Evolutionary conservation across 92 coral and sea anemone genomes (phyloP), one percentile per base, ranked within the genome.

Genomic region (Hydrozoanthus gracilis): DNA sequence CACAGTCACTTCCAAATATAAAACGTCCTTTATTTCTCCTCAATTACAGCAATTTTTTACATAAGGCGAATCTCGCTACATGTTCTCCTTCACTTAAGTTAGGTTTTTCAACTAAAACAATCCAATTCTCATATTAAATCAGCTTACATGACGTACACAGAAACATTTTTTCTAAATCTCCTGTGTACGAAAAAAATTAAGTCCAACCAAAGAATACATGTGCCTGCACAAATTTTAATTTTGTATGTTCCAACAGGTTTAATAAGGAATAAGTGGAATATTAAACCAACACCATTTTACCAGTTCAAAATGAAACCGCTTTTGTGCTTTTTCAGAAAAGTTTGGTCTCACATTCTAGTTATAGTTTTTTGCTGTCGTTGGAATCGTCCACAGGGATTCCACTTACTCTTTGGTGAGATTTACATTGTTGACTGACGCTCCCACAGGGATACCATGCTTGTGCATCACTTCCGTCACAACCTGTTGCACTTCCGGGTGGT

Each of bases 401-500:
- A 89, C 98, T 96, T 96, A 96, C 99, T 96, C 96, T 93, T 92
- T 96, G 3, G 95, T 87, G 14, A 96, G 90, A 86, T 95, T 92
- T 74, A 96, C 86, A 71, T 87, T 95, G 69, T 89, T 80, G 58
- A 92, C 10, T 0, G 98, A 88, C 17, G 96, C 95, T 9, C 99
- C 99, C 87, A 95, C 95, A 60, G 99, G 99, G 71, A 96, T 96
- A 45, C 99, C 99, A 78, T 96, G 97, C 74, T 96, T 96, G 84
- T 92, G 99, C 88, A 96, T 91, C 65, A 94, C 98, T 71, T 94
- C 96, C 9, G 92, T 87, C 11, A 96, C 98, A 13, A 95, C 95
- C 61, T 96, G 95, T 56, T 91, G 94, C 46, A 95, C 97, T 74
- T 96, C 99, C 45, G 98, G 95, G 90, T 96, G 99, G 75, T 96